phyloP scores from a whole-genome alignment of 2,113 vertebrate species.

The Callaeas wilsoni region DNA sequence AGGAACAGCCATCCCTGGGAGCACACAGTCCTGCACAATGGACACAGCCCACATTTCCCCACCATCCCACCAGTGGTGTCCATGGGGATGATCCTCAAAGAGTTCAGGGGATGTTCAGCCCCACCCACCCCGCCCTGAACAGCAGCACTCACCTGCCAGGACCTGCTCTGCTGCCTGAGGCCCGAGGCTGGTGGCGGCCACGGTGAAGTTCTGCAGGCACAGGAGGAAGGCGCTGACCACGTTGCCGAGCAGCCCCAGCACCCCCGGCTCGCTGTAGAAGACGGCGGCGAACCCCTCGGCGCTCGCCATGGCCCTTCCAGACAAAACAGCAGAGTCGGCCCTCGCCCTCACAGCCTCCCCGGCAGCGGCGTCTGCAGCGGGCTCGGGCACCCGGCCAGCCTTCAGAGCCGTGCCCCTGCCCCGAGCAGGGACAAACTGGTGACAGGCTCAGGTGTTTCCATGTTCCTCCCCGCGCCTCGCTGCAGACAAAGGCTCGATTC shows the following conservation, averaged over 20 bases:
- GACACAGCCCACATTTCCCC: background rate
- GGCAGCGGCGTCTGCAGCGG: background rate
- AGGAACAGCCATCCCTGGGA: background rate
- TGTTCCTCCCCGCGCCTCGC: background rate
- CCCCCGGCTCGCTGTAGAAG: slow-evolving; percentile 86
- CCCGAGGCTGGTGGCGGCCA: slow-evolving; percentile 57
- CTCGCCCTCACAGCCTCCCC: background rate
- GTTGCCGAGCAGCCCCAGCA: slow-evolving; percentile 84
- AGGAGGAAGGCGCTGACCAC: slow-evolving; percentile 87
- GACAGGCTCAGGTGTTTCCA: slow-evolving; percentile 55
- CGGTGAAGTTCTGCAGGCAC: slow-evolving; percentile 81
- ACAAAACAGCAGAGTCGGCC: background rate
- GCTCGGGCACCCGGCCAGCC: background rate
- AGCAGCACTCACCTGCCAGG: slow-evolving; percentile 75
- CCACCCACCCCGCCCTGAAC: rapidly evolving
- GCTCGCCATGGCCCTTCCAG: slow-evolving; percentile 68
- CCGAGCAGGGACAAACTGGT: background rate
- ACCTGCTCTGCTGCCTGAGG: slow-evolving; percentile 78
- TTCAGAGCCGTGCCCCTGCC: background rate
- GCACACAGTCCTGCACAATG: rapidly evolving
- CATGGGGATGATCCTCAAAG: background rate
- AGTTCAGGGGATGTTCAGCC: too few relatives aligned
- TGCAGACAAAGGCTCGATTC: slow-evolving; percentile 43
- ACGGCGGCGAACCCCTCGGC: slow-evolving; percentile 81
- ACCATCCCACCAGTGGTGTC: background rate